Evolutionary conservation across 2,113 vertebrate genomes (phyloP), one percentile per base, ranked within the genome.

Genomic region (Cottus gobio): DNA sequence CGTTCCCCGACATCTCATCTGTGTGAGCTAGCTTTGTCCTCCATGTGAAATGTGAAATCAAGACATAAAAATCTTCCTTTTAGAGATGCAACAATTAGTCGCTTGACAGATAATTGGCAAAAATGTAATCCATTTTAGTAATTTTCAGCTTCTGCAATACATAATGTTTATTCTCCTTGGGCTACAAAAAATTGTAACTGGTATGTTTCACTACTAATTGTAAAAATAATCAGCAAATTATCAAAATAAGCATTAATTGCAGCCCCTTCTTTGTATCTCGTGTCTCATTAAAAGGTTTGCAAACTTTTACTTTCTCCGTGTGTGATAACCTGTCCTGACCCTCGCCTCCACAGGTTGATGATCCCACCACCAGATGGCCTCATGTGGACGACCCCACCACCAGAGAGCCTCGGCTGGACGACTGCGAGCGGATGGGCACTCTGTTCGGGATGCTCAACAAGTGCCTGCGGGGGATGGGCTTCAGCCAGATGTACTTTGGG

Each of bases 401-500:
- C 36, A 60, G 28, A 44, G 52, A 71, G 64, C 94, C 95, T 31
- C 77, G 82, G 64, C 72, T 94, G 86, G 97, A 99, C 39, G 97
- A 99, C 92, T 98, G 96, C 48, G 96, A 96, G 92, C 96, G 96
- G 64, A 95, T 99, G 96, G 98, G 98, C 42, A 99, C 97, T 58
- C 95, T 99, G 72, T 99, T 99, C 62, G 98, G 98, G 1, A 97
- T 96, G 94, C 92, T 98, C 77, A 99, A 99, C 93, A 99, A 98
- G 95, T 96, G 93, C 87, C 96, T 99, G 26, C 92, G 96, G 74
- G 91, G 92, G 68, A 87, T 96, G 68, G 98, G 98, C 88, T 99
- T 99, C 89, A 95, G 95, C 39, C 95, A 97, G 94, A 96, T 99
- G 95, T 97, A 97, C 91, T 98, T 99, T 82, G 97, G 97, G 82